A percentile compares a stretch with the other conserved stretches of the same genome.
Evolutionary conservation across 2,113 vertebrate species (phyloP).

Genomic region (Chaetodon trifascialis): DNA sequence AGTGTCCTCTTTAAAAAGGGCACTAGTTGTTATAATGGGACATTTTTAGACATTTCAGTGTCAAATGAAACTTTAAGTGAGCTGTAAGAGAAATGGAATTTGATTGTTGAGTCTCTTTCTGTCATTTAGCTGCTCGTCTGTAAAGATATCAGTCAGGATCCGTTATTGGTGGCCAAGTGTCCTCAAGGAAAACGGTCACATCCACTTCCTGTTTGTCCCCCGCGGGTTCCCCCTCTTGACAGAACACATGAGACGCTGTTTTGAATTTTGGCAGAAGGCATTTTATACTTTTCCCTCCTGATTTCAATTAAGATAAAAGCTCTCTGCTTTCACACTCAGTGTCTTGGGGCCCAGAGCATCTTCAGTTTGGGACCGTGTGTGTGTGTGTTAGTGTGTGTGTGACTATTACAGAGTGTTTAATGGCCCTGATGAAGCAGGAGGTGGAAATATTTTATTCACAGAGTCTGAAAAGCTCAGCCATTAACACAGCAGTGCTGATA

Average conservation of each 20-base stretch:
- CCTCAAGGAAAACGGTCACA: conserved; percentile 29
- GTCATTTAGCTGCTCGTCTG: conserved; percentile 4
- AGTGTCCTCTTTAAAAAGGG: not conserved
- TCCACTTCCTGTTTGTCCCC: conserved; percentile 32
- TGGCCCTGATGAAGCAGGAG: conserved; percentile 61
- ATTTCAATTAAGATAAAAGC: conserved; percentile 77
- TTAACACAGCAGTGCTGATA: conserved; percentile 65
- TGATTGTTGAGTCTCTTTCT: conserved; percentile 4
- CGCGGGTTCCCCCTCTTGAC: conserved; percentile 22
- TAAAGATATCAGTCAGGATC: conserved; percentile 16
- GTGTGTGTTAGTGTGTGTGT: conserved; percentile 24
- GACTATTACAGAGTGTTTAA: conserved; percentile 63
- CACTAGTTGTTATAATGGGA: not conserved
- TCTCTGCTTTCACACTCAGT: conserved; percentile 34
- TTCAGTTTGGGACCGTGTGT: conserved; percentile 32
- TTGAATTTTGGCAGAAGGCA: conserved; percentile 49
- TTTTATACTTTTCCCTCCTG: conserved; percentile 63
- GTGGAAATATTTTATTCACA: conserved; percentile 66
- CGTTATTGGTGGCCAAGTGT: conserved; percentile 6
- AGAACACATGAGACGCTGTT: conserved; percentile 53
- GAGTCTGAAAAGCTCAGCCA: conserved; percentile 40
- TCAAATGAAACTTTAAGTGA: not conserved
- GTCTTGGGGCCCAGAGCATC: conserved; percentile 55
- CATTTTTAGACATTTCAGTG: not conserved
- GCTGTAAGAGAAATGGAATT: not conserved